Conservation (phyloP, 2,797 vertebrate genomes). For the Sebastes nivosus region DNA sequence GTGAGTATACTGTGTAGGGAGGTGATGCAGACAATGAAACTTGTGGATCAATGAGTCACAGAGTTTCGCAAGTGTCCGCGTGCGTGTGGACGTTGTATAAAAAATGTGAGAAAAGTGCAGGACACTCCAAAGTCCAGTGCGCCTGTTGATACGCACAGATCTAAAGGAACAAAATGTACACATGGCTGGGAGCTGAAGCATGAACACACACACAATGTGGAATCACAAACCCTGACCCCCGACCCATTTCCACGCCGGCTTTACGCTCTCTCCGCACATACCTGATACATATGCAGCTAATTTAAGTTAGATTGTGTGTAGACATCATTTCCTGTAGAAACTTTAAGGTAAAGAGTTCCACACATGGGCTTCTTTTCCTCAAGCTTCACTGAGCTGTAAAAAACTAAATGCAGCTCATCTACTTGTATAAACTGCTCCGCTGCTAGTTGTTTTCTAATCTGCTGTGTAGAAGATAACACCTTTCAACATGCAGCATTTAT, state of each 20-base stretch:
- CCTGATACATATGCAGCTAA: not conserved
- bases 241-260: not conserved
- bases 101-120: conserved; percentile 32
- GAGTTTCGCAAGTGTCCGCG: conserved; percentile 44
- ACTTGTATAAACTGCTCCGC: conserved; percentile 19
- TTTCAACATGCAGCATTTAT: conserved; percentile 6
- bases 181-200: conserved; percentile 24
- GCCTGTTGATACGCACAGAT: conserved; percentile 53
- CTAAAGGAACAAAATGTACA: conserved; percentile 64
- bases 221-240: conserved; percentile 35
- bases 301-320: not conserved
- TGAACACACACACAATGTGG: not conserved
- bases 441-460: conserved; percentile 29
- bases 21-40: conserved; percentile 49
- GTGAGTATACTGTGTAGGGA: not conserved
- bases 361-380: not conserved
- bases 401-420: conserved; percentile 35
- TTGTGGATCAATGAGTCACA: conserved; percentile 54
- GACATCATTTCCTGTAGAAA: not conserved
- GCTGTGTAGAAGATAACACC: not conserved
- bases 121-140: conserved; percentile 64
- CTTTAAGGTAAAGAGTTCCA: not conserved
- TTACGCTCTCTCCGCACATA: not conserved
- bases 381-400: conserved; percentile 27
- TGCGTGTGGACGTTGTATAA: conserved; percentile 23